These are phyloP conservation scores for Psephotus haematonotus DNA, from an alignment of 2,113 vertebrate genomes.

Conservation along the genomic window DNA sequence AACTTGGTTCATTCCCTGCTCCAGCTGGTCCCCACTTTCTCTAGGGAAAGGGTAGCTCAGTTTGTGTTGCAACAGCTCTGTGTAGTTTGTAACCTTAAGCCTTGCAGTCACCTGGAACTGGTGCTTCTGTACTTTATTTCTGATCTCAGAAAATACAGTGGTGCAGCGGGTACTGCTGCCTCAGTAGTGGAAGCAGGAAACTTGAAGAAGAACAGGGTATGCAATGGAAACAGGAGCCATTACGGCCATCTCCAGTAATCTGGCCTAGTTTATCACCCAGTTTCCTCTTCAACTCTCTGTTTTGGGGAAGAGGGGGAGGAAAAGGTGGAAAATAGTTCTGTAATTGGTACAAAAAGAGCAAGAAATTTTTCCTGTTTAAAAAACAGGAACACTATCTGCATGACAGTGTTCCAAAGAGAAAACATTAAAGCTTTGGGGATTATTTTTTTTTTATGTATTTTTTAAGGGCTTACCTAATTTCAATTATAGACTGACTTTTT, in stretches of 20 bases:
- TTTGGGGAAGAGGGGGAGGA: rapidly evolving
- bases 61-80: not conserved
- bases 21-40: not conserved
- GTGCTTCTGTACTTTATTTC: not conserved
- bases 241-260: not conserved
- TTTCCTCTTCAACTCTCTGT: not conserved
- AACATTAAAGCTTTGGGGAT: not conserved
- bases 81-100: not conserved
- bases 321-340: not conserved
- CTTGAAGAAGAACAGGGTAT: not conserved
- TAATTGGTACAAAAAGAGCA: not conserved
- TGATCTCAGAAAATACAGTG: not conserved
- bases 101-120: not conserved
- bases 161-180: not conserved
- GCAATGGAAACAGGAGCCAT: not conserved
- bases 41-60: not conserved
- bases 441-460: not conserved
- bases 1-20: not conserved
- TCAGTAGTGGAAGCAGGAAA: not conserved
- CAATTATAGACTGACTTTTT: not conserved
- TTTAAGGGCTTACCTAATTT: not conserved
- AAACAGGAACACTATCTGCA: not conserved
- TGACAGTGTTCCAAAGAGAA: not conserved
- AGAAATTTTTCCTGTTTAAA: not conserved
- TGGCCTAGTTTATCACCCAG: not conserved